Conservation (phyloP, 2,888 invertebrate genomes). For the Calliphora vomitoria region DNA sequence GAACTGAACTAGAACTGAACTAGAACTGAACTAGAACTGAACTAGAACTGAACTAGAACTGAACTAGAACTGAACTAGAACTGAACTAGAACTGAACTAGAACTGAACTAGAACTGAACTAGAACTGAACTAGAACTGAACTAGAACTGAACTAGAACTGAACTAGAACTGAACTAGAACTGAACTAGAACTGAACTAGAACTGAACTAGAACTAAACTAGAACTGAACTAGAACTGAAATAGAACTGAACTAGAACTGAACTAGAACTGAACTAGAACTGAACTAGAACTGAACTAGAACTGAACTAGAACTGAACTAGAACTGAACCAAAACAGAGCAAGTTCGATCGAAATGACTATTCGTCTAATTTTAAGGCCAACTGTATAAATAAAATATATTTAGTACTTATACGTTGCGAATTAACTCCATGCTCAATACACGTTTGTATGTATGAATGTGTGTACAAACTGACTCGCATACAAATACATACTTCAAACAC, state of each 20-base stretch:
- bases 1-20: no score
- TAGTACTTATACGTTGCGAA: background rate
- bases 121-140: no score
- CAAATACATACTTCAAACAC: slow-evolving; percentile 49
- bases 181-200: background rate
- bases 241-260: background rate
- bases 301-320: background rate
- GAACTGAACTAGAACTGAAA: no score
- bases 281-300: background rate
- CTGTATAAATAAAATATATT: slow-evolving; percentile 8
- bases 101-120: no score
- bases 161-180: background rate
- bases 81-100: no score
- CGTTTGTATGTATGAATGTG: background rate
- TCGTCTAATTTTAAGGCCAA: background rate
- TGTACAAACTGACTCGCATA: background rate
- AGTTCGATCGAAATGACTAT: background rate
- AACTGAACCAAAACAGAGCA: no score
- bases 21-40: no score
- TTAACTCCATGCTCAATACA: background rate
- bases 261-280: background rate
- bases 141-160: no score
- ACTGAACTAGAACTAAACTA: background rate
- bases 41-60: no score
- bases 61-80: no score